Base-by-base conservation (phyloP, 2,888 invertebrate species). In the Lasioglossum oenotherae region DNA sequence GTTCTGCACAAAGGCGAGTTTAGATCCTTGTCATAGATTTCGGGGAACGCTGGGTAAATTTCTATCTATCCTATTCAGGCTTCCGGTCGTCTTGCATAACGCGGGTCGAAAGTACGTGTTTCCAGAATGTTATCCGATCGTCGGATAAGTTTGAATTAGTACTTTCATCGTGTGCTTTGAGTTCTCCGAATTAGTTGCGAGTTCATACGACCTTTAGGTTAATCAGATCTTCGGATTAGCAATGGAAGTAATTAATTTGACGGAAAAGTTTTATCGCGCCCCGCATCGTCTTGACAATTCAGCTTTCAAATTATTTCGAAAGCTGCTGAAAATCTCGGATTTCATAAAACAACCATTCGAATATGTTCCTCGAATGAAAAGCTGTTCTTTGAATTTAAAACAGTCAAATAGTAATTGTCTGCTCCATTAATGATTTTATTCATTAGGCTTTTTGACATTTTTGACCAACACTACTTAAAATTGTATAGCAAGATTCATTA, bases 81-180 rank as follows among this genome's bases (percentile, higher is more conserved):
- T 74, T 31, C 64, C 35, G 69, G 74, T 35, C 71, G 86, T 81
- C 85, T 85, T 81, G 78, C 81, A 38, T 44, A 49, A 71, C 46
- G 27, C 10, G 31, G 41, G 78, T 64, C 72, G 85, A 84, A 80
- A 84, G 80, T 71, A 74, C 78, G 64, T 67, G 85, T 85, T 85
- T 78, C 74, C 74, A 31, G 49, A 64, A 38, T 35, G 80, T 85
- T 86, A 84, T 80, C 85, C 78, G 85, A 86, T 86, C 80, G 77
- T 81, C 71, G 85, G 85, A 85, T 85, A 85, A 86, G 85, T 84
- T 85, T 86, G 78, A 85, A 81, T 77, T 78, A 76, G 75, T 78
- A 85, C 86, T 73, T 85, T 85, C 81, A 64, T 35, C 74, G 71
- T 4, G 46, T 14, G 72, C 73, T 74, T 80, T 78, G 71, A 46